Evolutionary conservation across 2,888 invertebrate genomes (phyloP).

Genomic region (Dugesia japonica): DNA sequence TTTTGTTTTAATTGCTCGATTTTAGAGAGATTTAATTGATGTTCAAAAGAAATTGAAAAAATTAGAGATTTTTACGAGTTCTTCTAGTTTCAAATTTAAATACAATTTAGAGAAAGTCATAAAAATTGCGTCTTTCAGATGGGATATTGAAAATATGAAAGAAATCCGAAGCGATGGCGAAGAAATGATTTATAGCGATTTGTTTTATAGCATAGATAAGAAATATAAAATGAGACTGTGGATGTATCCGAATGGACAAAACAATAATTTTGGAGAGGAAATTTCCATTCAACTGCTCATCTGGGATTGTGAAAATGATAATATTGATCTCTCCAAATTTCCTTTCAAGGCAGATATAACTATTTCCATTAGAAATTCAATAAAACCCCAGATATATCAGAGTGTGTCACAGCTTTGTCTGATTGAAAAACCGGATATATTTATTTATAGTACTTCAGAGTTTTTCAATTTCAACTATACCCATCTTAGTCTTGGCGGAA

Average conservation of each 20-base stretch:
- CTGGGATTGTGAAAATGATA: background rate
- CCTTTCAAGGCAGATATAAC: background rate
- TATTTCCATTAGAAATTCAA: background rate
- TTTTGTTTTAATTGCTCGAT: background rate
- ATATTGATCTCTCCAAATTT: background rate
- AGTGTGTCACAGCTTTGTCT: background rate
- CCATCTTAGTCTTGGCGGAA: background rate
- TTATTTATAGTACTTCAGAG: background rate
- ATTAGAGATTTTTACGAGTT: background rate
- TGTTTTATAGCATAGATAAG: background rate
- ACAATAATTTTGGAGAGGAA: background rate
- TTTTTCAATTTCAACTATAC: background rate
- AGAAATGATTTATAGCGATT: background rate
- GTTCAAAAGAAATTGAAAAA: background rate
- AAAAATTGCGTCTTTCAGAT: background rate
- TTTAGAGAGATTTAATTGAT: background rate
- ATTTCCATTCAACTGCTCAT: background rate
- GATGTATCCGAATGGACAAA: background rate
- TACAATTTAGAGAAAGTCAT: background rate
- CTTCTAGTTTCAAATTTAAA: background rate
- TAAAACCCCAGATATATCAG: background rate
- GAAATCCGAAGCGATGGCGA: background rate
- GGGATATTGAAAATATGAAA: background rate
- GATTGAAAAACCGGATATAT: background rate
- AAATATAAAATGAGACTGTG: background rate